phyloP scores from a whole-genome alignment of 2,888 invertebrate species.

The Halocaridina rubra region DNA sequence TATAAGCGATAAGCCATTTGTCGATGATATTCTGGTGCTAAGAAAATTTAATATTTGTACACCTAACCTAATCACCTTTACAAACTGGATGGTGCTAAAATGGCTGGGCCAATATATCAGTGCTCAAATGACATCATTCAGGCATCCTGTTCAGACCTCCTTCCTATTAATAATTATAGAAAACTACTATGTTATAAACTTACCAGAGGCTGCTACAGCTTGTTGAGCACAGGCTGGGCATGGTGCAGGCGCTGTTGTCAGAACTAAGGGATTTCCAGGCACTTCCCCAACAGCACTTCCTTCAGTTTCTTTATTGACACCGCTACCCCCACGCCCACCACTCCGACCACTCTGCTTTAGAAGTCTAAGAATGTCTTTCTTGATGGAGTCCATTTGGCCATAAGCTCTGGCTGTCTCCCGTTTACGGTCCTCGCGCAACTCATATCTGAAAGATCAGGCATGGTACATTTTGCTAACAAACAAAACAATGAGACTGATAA shows the following conservation, averaged over 20 bases:
- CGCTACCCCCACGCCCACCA: not conserved
- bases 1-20: too few species aligned
- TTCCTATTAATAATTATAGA: too few species aligned
- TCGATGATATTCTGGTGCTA: too few species aligned
- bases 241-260: conserved; percentile 1
- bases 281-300: not conserved
- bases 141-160: too few species aligned
- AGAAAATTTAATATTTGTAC: too few species aligned
- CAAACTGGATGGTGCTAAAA: too few species aligned
- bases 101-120: too few species aligned
- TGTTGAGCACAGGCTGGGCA: conserved; percentile 5
- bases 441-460: conserved; percentile 68
- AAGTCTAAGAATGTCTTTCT: conserved; percentile 69
- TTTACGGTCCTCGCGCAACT: conserved; percentile 71
- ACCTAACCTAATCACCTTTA: too few species aligned
- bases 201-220: not conserved
- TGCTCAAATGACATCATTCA: too few species aligned
- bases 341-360: conserved; percentile 30
- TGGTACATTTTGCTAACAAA: not conserved
- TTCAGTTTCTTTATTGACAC: not conserved
- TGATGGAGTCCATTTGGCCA: conserved; percentile 71
- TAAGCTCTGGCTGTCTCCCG: conserved; percentile 70
- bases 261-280: conserved; percentile 17
- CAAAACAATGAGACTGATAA: not conserved
- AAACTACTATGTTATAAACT: too few species aligned